These are phyloP conservation scores for Tragopan temminckii DNA, from an alignment of 2,797 vertebrate genomes.

Conservation along the genomic window DNA sequence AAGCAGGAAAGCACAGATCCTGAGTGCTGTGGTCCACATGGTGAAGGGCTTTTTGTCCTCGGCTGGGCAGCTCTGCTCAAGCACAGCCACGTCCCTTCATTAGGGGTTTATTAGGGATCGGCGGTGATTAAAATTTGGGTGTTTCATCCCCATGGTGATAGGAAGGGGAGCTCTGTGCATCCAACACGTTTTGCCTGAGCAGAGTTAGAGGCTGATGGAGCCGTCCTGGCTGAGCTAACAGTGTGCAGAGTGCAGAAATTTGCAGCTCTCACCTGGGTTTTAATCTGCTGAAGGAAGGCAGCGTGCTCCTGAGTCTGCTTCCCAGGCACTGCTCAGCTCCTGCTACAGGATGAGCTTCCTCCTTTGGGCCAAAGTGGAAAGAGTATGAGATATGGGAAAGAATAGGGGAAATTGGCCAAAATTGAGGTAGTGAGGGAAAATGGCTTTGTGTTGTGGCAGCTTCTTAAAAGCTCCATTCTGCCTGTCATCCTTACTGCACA, in stretches of 20 bases:
- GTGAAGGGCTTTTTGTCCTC: neutral
- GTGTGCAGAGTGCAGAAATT: neutral
- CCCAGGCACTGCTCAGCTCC: neutral
- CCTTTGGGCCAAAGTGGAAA: neutral
- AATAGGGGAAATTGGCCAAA: accelerated
- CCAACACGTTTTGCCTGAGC: neutral
- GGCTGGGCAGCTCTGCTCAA: neutral
- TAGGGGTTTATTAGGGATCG: neutral
- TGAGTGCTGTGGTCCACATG: neutral
- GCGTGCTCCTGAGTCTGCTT: accelerated
- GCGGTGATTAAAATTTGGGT: neutral
- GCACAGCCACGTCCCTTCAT: neutral
- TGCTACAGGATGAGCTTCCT: neutral
- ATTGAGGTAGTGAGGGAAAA: accelerated
- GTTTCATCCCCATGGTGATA: accelerated
- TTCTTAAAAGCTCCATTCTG: neutral
- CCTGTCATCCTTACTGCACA: accelerated
- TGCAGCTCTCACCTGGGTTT: neutral
- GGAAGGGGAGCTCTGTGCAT: neutral
- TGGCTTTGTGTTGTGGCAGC: accelerated
- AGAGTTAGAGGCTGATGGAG: neutral
- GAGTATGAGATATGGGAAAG: neutral
- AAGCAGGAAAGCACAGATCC: neutral
- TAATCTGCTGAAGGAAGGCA: neutral
- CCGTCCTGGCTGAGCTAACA: accelerated